phyloP scores from a whole-genome alignment of 2,113 vertebrate species.

The Xenus cinereus region DNA sequence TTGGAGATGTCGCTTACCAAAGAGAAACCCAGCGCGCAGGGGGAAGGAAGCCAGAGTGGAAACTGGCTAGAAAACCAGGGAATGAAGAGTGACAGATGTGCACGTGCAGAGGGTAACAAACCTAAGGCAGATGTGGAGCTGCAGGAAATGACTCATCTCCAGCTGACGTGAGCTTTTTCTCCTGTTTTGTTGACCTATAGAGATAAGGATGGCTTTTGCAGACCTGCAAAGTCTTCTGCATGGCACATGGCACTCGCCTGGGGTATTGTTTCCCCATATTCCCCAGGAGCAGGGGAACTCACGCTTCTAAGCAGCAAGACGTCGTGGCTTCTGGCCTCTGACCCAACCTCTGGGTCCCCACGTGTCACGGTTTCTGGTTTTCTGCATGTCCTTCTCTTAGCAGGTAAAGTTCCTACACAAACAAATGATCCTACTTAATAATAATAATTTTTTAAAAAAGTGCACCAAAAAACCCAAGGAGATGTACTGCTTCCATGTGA shows the following conservation, averaged over 20 bases:
- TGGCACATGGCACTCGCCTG: background rate
- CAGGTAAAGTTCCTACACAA: background rate
- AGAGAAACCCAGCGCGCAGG: background rate
- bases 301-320: background rate
- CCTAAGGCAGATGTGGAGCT: background rate
- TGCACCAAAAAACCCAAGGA: background rate
- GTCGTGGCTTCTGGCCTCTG: background rate
- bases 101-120: background rate
- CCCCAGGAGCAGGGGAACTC: background rate
- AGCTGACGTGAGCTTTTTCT: background rate
- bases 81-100: background rate
- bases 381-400: background rate
- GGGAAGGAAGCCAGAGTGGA: background rate
- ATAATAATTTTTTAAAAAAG: background rate
- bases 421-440: background rate
- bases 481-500: background rate
- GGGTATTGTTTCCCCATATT: background rate
- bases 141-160: background rate
- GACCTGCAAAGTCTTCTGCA: background rate
- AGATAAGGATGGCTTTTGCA: background rate
- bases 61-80: background rate
- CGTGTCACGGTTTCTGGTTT: background rate
- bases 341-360: background rate
- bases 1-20: background rate
- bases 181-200: background rate